Evolutionary conservation across 2,797 vertebrate genomes (phyloP).

Genomic region (Tragopan temminckii): DNA sequence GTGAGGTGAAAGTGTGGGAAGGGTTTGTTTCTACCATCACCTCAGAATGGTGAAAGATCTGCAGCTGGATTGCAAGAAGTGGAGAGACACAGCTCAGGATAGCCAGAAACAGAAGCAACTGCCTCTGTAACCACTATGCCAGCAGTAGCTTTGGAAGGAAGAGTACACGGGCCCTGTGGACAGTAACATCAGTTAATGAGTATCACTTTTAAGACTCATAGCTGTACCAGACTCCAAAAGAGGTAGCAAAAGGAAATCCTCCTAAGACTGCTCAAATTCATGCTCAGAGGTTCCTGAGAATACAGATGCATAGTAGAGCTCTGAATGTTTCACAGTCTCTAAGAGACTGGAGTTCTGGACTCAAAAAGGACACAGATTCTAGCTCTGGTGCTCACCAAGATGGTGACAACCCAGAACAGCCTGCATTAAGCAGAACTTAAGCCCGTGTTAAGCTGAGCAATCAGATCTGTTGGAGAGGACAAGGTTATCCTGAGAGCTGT

Average conservation of each 20-base stretch:
- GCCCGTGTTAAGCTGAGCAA: background rate
- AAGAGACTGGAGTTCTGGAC: background rate
- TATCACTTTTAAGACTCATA: background rate
- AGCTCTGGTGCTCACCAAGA: background rate
- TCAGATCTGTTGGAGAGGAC: background rate
- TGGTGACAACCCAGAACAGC: background rate
- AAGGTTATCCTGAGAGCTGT: background rate
- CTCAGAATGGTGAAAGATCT: background rate
- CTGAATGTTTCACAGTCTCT: background rate
- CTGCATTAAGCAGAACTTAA: background rate
- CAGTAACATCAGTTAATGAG: background rate
- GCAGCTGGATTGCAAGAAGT: background rate
- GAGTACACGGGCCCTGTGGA: background rate
- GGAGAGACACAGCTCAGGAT: background rate
- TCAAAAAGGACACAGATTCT: background rate
- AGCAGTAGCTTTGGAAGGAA: background rate
- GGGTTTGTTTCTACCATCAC: background rate
- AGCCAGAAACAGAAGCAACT: background rate
- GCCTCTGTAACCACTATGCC: background rate
- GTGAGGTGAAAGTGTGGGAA: background rate
- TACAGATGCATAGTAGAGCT: background rate
- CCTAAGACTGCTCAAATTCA: background rate
- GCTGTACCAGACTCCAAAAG: background rate
- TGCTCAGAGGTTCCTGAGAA: background rate
- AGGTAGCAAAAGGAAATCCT: background rate